Evolutionary conservation across 2,797 vertebrate species (phyloP), one percentile per base, ranked within the genome.

Genomic region (Parauchenoglanis ngamensis): DNA sequence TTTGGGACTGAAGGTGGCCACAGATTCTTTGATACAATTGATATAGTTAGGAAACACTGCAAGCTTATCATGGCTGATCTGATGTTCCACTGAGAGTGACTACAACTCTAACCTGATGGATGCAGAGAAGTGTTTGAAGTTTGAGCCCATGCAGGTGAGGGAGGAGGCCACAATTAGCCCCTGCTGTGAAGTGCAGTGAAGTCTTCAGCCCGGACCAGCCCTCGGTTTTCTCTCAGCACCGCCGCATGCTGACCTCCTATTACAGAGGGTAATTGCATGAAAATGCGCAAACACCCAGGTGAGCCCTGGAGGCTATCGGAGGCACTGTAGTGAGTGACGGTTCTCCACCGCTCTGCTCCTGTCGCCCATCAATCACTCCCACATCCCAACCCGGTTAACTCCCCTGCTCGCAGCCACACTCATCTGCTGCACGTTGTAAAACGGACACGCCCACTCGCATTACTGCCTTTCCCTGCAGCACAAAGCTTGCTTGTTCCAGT

Each of bases 341-440:
- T 63, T 92, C 90, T 88, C 92, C 89, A 59, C 90, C 91, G 91
- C 81, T 75, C 19, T n/a, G 13, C 76, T 91, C 88, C 92, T 92
- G 89, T 87, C 28, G 87, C 88, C 85, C 7, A 70, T 91, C 91
- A 91, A 83, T 92, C 92, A 93, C 52, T 82, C 83, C 67, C 85
- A 89, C 68, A 72, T 40, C 49, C 49, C 49, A 49, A 57, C 78
- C 75, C 6, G 54, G 77, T 88, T 1, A 5, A 89, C 90, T 89
- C 89, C 92, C 49, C 89, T 88, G 85, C 86, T 77, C 79, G 75
- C 40, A 89, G 87, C 89, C 90, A 90, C 81, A 81, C 91, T 94
- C 89, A 90, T 94, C 90, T 95, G 90, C 93, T 93, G n/a, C 10
- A 28, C 89, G 90, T 88, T 56, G 91, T 93, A 94, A 93, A 93